A percentile compares a stretch with the other conserved stretches of the same genome.
Conservation (phyloP, 2,888 invertebrate genomes). For the Callyntrura sp. region DNA sequence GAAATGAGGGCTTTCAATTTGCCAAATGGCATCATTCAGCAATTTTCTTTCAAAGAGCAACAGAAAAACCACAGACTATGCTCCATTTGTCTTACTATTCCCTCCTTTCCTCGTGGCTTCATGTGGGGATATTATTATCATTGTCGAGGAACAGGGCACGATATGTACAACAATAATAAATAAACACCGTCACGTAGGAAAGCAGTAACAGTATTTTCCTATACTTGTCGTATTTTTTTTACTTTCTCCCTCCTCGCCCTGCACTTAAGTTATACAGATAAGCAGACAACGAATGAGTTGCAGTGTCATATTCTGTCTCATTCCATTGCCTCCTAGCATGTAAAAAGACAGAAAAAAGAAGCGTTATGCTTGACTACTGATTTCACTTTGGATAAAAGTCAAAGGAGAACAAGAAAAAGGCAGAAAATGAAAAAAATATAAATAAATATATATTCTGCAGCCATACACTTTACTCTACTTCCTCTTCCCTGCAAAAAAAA, state of each 20-base stretch:
- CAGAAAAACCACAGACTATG: constrained; percentile 61
- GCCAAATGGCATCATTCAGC: constrained; percentile 73
- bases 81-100: constrained; percentile 16
- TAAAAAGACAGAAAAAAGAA: neutral
- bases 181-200: neutral
- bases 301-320: constrained; percentile 22
- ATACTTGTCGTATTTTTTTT: neutral
- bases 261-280: constrained; percentile 19
- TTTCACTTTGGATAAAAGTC: constrained; percentile 79
- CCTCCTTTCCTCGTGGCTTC: constrained; percentile 5
- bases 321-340: constrained; percentile 32
- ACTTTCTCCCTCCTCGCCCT: neutral
- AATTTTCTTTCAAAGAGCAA: constrained; percentile 54
- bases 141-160: constrained; percentile 9
- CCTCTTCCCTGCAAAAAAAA: constrained; percentile 27
- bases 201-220: neutral
- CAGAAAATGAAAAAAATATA: neutral
- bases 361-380: constrained; percentile 68
- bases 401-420: constrained; percentile 47
- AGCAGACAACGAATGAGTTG: constrained; percentile 48
- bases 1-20: constrained; percentile 72
- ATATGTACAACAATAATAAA: constrained; percentile 49
- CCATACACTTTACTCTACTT: constrained; percentile 56
- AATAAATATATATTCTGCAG: neutral
- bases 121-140: constrained; percentile 49